These are phyloP conservation scores for Arvicanthis niloticus DNA, from an alignment of 2,113 vertebrate genomes.

Conservation along the genomic window DNA sequence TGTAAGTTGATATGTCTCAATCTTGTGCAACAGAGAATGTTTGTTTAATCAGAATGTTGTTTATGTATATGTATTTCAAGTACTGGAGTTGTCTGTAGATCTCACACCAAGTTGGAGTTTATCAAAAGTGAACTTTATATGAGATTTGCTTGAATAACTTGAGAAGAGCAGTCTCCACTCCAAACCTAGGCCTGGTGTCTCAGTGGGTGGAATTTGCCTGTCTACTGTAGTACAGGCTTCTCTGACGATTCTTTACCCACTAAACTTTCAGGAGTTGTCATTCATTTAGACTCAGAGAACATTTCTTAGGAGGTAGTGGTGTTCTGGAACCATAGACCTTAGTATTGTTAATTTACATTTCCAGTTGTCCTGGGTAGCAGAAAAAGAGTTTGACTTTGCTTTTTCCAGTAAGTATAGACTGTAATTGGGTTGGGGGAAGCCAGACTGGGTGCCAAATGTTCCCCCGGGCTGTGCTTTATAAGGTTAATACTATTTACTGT, in stretches of 20 bases:
- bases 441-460: not conserved
- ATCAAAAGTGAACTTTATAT: not conserved
- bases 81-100: not conserved
- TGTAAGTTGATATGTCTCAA: not conserved
- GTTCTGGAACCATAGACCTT: not conserved
- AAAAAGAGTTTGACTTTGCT: not conserved
- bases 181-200: not conserved
- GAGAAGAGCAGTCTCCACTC: not conserved
- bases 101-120: not conserved
- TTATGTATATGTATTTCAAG: not conserved
- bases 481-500: not conserved
- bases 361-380: not conserved
- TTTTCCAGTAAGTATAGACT: not conserved
- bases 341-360: not conserved
- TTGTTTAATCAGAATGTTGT: not conserved
- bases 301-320: not conserved
- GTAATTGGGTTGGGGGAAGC: not conserved
- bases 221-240: no score
- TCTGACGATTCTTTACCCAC: not conserved
- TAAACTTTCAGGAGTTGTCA: accelerated
- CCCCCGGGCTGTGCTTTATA: no score
- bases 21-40: not conserved
- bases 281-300: not conserved
- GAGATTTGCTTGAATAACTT: not conserved
- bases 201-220: accelerated